Conservation (phyloP, 2,113 vertebrate species). For the Perccottus glenii region DNA sequence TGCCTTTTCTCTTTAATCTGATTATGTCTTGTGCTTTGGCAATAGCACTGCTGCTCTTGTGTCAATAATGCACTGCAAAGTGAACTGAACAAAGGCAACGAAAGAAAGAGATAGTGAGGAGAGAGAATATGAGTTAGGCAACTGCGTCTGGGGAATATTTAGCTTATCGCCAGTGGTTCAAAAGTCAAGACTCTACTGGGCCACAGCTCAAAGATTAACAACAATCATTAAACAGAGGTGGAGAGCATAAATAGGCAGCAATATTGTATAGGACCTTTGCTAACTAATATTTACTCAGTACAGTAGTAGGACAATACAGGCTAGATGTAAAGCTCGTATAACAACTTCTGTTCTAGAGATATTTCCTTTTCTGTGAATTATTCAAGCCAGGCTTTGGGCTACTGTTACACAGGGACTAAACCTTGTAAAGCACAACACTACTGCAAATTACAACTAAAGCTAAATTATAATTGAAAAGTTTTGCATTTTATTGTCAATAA, state of each 20-base stretch:
- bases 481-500: neutral
- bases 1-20: neutral
- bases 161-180: conserved; percentile 71
- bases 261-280: neutral
- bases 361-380: conserved; percentile 29
- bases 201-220: conserved; percentile 71
- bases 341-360: neutral
- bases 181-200: conserved; percentile 65
- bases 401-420: neutral
- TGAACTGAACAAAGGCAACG: conserved; percentile 5
- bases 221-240: conserved; percentile 70
- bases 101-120: neutral
- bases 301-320: neutral
- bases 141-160: conserved; percentile 44
- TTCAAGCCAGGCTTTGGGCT: conserved; percentile 16
- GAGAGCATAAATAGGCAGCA: neutral
- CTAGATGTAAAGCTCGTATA: neutral
- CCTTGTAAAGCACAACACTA: neutral
- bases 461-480: neutral
- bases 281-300: conserved; percentile 8
- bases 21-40: conserved; percentile 16
- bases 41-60: conserved; percentile 4
- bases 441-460: neutral
- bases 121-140: conserved; percentile 42
- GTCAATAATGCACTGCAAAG: conserved; percentile 20